Base-by-base conservation (phyloP, 2,888 invertebrate species). In the Agrotis puta region DNA sequence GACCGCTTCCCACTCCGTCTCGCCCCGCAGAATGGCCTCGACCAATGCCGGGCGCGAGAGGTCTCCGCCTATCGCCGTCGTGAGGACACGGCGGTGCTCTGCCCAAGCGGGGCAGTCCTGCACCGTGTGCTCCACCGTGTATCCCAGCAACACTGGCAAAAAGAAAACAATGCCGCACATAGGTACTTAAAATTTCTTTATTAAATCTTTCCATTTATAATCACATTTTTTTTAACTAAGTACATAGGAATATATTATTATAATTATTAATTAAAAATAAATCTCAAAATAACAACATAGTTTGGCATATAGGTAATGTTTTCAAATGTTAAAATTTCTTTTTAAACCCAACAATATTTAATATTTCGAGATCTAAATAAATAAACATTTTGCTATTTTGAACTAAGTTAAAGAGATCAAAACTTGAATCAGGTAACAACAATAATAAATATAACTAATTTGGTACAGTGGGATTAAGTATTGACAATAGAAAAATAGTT, bases 371-470 rank as follows among this genome's bases (percentile, higher is more conserved):
- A 89, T 88, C 83, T 89, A 92, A 88, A 91, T 91, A 91, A 92
- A 92, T 92, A 90, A 85, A 88, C 85, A 86, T 81, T 89, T 89
- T 87, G 90, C 90, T 92, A 92, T 90, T 92, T 92, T 84, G 84
- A 87, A 88, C 92, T 94, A 94, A 92, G 90, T 92, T 92, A 91
- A 93, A 92, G 95, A 95, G 95, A 95, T 95, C 95, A 95, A 83
- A 91, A 94, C 92, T 91, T 94, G 91, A 91, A 92, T 95, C 94
- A 95, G 95, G 95, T 95, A 95, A 94, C 94, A 84, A 90, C 84
- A 90, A 81, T 80, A 73, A 70, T 72, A 63, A n/a, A 68, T 80
- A 80, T 66, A 90, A 86, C 85, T 84, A 88, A 85, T 87, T 86
- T 82, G 85, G 79, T 87, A 85, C 77, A 82, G 77, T 81, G 82